A percentile compares a stretch with the other conserved stretches of the same genome.
Conservation (phyloP, 1,140 invertebrate genomes). For the Caerostris extrusa region DNA sequence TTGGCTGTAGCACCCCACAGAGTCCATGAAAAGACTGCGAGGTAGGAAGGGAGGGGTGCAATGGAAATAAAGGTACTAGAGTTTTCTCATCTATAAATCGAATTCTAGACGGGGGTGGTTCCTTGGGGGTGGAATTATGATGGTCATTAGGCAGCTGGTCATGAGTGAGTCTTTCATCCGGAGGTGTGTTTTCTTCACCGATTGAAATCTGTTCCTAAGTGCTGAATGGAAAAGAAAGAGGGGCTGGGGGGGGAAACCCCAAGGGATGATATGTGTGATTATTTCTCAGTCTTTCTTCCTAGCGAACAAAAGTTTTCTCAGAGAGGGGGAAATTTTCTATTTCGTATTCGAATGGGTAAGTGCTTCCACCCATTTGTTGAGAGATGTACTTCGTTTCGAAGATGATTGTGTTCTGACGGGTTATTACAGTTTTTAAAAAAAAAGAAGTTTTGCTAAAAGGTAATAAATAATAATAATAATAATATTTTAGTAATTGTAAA, state of each 20-base stretch:
- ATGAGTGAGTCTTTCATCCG: slow-evolving; percentile 21
- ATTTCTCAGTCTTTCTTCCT: neutral
- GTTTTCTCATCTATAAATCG: slow-evolving; percentile 39
- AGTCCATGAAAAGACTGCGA: neutral
- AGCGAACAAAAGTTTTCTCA: slow-evolving; percentile 15
- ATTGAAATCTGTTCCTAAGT: slow-evolving; percentile 42
- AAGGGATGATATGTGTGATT: slow-evolving; percentile 18
- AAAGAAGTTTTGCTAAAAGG: neutral
- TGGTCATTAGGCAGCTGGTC: slow-evolving; percentile 29
- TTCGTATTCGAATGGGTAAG: neutral
- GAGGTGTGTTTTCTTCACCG: slow-evolving; percentile 25
- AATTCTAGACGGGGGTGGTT: neutral
- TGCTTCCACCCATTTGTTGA: neutral
- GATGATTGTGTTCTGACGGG: neutral
- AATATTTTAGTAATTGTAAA: too few species aligned
- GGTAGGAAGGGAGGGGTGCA: neutral
- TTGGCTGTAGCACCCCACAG: neutral
- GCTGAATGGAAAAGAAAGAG: neutral
- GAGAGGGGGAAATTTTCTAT: neutral
- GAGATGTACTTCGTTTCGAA: neutral
- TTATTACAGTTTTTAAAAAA: neutral
- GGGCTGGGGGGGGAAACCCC: neutral
- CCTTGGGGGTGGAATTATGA: slow-evolving; percentile 2
- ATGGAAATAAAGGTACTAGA: slow-evolving; percentile 6
- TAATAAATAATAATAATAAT: too few species aligned